phyloP scores from a whole-genome alignment of 2,888 invertebrate species.

The Caenorhabditis japonica region DNA sequence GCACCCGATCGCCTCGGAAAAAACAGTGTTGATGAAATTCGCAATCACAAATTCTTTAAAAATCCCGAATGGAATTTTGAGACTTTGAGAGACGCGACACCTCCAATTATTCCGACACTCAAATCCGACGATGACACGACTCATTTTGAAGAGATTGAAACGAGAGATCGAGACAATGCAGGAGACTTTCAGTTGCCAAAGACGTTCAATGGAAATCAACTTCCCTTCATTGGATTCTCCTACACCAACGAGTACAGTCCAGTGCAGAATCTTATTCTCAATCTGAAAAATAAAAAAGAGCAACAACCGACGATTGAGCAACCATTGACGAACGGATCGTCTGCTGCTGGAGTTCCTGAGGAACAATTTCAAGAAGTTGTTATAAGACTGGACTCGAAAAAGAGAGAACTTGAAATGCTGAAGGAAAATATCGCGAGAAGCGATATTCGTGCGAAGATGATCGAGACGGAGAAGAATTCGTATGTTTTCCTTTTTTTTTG shows the following conservation, averaged over 20 bases:
- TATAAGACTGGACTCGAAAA: slow-evolving; percentile 19
- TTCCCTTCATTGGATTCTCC: slow-evolving; percentile 98
- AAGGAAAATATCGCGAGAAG: slow-evolving; percentile 26
- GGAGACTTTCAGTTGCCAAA: slow-evolving; percentile 96
- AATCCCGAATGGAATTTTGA: slow-evolving; percentile 99
- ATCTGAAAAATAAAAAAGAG: slow-evolving; percentile 12
- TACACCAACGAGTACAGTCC: slow-evolving; percentile 85
- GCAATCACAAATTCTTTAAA: slow-evolving; percentile 91
- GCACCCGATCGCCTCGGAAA: slow-evolving; percentile 83
- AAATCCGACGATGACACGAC: slow-evolving; percentile 96
- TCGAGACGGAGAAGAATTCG: slow-evolving; percentile 44
- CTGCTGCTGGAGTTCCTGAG: slow-evolving; percentile 19
- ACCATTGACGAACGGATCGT: slow-evolving; percentile 23
- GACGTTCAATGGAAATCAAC: slow-evolving; percentile 96
- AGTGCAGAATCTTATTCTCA: slow-evolving; percentile 16
- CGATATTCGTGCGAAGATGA: slow-evolving; percentile 28
- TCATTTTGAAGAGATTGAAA: slow-evolving; percentile 90
- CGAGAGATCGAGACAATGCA: slow-evolving; percentile 79
- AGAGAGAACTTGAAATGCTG: slow-evolving; percentile 28
- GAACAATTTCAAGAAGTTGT: slow-evolving; percentile 17
- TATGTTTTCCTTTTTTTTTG: slow-evolving; percentile 7
- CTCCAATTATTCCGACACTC: slow-evolving; percentile 96
- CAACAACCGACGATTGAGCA: neutral
- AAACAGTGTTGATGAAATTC: slow-evolving; percentile 94
- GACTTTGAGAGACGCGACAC: slow-evolving; percentile 88